Conservation (phyloP, 1,140 invertebrate species). For the Lerema accius region DNA sequence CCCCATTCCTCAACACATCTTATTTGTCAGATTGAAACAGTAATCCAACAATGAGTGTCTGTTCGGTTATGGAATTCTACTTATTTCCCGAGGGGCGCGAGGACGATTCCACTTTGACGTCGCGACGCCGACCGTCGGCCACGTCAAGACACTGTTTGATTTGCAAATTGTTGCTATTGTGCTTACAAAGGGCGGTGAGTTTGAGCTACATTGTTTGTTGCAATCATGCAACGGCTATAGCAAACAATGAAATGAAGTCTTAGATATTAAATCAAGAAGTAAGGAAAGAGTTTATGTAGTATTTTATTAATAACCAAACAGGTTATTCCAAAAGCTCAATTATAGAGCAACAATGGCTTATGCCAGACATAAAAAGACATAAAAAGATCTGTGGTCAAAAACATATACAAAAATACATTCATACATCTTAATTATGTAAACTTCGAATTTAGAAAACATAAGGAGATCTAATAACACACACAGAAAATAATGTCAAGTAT, state of each 20-base stretch:
- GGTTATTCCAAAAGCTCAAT: no score
- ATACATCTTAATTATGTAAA: no score
- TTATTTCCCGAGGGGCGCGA: slow-evolving; percentile 11
- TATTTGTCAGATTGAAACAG: slow-evolving; percentile 7
- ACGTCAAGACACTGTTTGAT: slow-evolving; percentile 2
- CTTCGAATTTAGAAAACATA: no score
- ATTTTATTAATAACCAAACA: not conserved
- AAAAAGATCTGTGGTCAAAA: no score
- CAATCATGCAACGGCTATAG: no score
- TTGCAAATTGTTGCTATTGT: slow-evolving; percentile 11
- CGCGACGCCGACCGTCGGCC: not conserved
- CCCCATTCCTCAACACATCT: slow-evolving; percentile 3
- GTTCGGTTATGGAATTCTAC: slow-evolving; percentile 2
- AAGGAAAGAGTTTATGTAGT: not conserved
- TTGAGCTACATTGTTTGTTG: not conserved
- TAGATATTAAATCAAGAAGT: no score
- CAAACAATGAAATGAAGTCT: no score
- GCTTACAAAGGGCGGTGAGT: not conserved
- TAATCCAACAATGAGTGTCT: slow-evolving; percentile 15
- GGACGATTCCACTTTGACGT: not conserved
- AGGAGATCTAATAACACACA: not conserved
- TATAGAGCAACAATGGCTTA: no score
- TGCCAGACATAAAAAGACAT: no score
- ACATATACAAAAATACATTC: no score
- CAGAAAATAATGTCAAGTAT: not conserved